Base-by-base conservation (phyloP, 1,140 invertebrate genomes). In the Drosophila tsacasi region DNA sequence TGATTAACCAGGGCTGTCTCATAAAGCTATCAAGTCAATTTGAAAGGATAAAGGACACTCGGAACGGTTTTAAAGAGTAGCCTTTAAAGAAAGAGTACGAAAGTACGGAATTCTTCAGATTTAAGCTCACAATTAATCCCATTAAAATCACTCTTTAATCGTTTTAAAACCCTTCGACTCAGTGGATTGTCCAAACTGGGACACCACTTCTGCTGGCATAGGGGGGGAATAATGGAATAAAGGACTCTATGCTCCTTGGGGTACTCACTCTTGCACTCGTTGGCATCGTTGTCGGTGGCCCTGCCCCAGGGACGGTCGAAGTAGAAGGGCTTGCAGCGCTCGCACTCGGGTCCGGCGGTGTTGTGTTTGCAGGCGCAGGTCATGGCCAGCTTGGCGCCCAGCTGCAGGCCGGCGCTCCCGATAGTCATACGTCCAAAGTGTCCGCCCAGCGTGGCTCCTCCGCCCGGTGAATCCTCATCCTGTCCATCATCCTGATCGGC, bases 231-330 rank as follows among this genome's bases (percentile, higher is more conserved):
- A n/a, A 42, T 0, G 3, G n/a, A 42, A 2, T 8, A 17, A 39
- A 46, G 35, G 35, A 35, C 35, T 35, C 32, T 13, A 0, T 32
- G 10, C 19, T 44, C 19, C 10, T 44, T 44, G 42, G 7, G 52
- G 54, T 72, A 92, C 94, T 94, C 94, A 99, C 99, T 97, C 96
- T 99, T 98, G 94, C 99, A 99, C 94, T 99, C 98, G 95, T 99
- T 98, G 85, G 99, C 98, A 92, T 99, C 97, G 64, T 96, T 95
- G 19, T 96, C 96, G 13, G 99, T 99, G 63, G 99, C 99, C 86
- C 99, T 95, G 64, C 97, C 98, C 99, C 99, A 99, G 52, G 99
- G 99, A 79, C 98, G 94, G 94, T 99, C 99, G 93, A 99, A 99
- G 94, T 99, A 98, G 95, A 99, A 99, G 32, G 97, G 97, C 94